These are phyloP conservation scores for Spinibarbus caldwelli DNA, from an alignment of 2,797 vertebrate species.

Conservation along the genomic window DNA sequence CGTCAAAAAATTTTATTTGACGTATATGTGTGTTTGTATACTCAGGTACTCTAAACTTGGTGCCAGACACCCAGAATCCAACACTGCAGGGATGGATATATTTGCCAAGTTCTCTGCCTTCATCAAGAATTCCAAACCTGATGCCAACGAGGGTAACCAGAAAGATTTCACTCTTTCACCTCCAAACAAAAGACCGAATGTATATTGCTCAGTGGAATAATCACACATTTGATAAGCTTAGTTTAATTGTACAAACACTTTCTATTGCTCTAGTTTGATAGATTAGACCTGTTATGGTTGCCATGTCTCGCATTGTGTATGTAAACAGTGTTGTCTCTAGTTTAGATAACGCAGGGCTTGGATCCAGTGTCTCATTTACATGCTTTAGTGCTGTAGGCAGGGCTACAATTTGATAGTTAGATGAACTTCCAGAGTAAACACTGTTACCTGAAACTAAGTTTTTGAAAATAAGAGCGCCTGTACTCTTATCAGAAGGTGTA, in stretches of 20 bases:
- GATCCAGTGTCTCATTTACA: slow-evolving; percentile 32
- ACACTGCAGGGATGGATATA: slow-evolving; percentile 98
- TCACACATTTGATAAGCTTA: background rate
- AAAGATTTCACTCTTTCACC: background rate
- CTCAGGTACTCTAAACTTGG: slow-evolving; percentile 91
- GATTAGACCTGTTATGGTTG: slow-evolving; percentile 10
- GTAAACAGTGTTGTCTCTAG: slow-evolving; percentile 27
- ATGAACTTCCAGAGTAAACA: slow-evolving; percentile 23
- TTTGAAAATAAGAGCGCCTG: background rate
- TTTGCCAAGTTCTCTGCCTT: slow-evolving; percentile 98
- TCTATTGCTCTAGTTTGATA: slow-evolving; percentile 10
- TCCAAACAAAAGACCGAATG: background rate
- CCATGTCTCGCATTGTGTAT: background rate
- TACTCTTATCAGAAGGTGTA: background rate
- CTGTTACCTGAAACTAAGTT: background rate
- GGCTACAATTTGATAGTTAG: background rate
- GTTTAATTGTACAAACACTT: background rate
- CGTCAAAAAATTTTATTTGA: background rate
- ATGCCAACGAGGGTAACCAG: slow-evolving; percentile 91
- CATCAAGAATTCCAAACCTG: slow-evolving; percentile 97
- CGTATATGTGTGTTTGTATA: background rate
- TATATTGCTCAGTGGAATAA: background rate
- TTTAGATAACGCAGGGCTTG: slow-evolving; percentile 5
- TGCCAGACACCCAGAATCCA: slow-evolving; percentile 95
- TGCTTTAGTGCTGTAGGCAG: slow-evolving; percentile 18